Conservation (phyloP, 2,797 vertebrate species). For the Parotocinclus haroldoi region DNA sequence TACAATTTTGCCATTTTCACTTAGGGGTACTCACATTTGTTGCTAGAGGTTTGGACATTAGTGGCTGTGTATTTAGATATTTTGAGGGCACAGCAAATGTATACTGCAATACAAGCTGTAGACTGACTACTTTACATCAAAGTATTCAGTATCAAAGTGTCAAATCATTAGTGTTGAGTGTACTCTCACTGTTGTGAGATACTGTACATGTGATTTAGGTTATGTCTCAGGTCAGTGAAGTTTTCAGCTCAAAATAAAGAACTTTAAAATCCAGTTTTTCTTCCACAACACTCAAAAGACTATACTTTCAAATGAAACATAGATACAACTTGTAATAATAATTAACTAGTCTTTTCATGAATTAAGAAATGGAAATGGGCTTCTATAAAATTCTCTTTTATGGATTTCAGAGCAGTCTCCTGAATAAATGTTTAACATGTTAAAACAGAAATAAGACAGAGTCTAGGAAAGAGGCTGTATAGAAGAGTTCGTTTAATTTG, state of each 20-base stretch:
- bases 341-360: constrained; percentile 65
- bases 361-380: constrained; percentile 59
- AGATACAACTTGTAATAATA: constrained; percentile 63
- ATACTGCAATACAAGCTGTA: neutral
- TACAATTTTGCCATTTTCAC: too few species aligned
- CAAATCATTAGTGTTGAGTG: constrained; percentile 20
- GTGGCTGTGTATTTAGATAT: too few species aligned
- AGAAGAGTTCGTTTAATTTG: constrained; percentile 62
- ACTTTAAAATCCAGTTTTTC: constrained; percentile 57
- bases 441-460: constrained; percentile 58
- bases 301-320: constrained; percentile 67
- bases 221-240: constrained; percentile 28
- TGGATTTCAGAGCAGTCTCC: constrained; percentile 70
- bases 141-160: constrained; percentile 5
- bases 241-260: constrained; percentile 41
- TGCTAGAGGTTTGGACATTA: too few species aligned
- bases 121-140: too few species aligned
- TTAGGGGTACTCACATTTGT: too few species aligned
- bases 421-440: constrained; percentile 76
- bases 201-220: constrained; percentile 7
- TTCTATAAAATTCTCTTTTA: constrained; percentile 75
- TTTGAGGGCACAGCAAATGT: neutral
- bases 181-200: too few species aligned
- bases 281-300: constrained; percentile 47
- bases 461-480: constrained; percentile 43